A percentile compares a stretch with the other conserved stretches of the same genome.
Conservation (phyloP, 2,113 vertebrate genomes). For the Prolemur simus region DNA sequence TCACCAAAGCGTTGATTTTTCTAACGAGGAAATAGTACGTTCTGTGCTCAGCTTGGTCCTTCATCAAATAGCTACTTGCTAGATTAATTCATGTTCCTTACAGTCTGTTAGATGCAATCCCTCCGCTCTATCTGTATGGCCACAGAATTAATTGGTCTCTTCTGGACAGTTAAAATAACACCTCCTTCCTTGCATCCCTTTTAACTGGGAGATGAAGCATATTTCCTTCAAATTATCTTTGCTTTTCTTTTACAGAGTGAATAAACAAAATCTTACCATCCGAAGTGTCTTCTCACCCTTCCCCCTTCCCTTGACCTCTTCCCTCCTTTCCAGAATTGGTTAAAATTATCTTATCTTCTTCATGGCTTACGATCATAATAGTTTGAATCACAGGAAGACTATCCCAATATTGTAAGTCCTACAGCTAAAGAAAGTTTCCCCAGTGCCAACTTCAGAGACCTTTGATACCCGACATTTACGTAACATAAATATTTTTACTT, state of each 20-base stretch:
- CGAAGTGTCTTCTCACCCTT: not conserved
- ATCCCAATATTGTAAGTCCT: not conserved
- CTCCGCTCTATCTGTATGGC: not conserved
- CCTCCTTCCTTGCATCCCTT: not conserved
- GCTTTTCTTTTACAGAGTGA: not conserved
- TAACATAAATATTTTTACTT: not conserved
- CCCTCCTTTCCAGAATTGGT: not conserved
- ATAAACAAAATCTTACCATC: not conserved
- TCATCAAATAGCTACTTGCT: too few relatives aligned
- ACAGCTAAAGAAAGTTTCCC: not conserved
- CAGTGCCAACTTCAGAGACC: not conserved
- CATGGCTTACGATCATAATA: rapidly evolving
- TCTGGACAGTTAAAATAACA: not conserved
- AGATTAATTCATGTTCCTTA: not conserved
- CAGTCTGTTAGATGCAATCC: not conserved
- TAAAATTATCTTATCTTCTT: not conserved
- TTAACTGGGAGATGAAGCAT: not conserved
- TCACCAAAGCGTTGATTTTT: not conserved
- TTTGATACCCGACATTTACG: not conserved
- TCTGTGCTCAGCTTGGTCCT: not conserved
- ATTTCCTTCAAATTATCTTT: not conserved
- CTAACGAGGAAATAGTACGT: not conserved
- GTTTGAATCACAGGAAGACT: not conserved
- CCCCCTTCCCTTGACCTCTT: too few relatives aligned
- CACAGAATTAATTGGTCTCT: not conserved